phyloP scores from a whole-genome alignment of 2,113 vertebrate genomes.

The Oreocharis arfaki region DNA sequence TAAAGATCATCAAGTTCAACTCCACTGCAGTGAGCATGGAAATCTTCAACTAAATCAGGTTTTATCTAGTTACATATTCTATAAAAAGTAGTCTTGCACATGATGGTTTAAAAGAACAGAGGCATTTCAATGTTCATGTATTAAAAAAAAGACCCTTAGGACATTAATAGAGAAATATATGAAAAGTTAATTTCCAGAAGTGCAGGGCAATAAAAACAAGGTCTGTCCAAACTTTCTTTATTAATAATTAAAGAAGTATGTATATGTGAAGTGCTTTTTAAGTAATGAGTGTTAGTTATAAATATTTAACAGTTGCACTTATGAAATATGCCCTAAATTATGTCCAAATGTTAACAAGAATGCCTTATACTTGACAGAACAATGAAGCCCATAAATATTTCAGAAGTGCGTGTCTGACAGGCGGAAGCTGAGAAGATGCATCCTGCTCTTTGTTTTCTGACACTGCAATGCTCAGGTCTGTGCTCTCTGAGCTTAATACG shows the following conservation, averaged over 20 bases:
- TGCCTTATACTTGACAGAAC: constrained; percentile 61
- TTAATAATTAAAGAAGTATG: constrained; percentile 69
- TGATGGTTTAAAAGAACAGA: background rate
- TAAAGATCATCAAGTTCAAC: background rate
- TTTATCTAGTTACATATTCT: background rate
- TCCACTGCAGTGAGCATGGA: background rate
- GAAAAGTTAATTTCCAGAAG: constrained; percentile 61
- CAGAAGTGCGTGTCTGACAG: constrained; percentile 40
- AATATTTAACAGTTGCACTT: constrained; percentile 71
- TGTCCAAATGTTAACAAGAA: constrained; percentile 69
- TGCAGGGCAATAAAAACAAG: constrained; percentile 60
- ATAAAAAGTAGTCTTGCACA: background rate
- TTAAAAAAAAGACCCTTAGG: background rate
- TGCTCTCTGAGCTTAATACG: background rate
- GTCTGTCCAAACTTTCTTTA: constrained; percentile 50
- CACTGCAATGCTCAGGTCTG: constrained; percentile 18
- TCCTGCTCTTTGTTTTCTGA: constrained; percentile 15
- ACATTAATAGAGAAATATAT: constrained; percentile 37
- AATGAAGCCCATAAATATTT: constrained; percentile 70
- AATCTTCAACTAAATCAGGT: background rate
- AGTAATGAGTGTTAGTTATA: constrained; percentile 66
- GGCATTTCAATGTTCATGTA: background rate
- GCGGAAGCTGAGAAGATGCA: background rate
- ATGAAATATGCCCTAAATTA: constrained; percentile 71
- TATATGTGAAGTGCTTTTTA: constrained; percentile 66